These are phyloP conservation scores for Gastrophryne carolinensis DNA, from an alignment of 2,797 vertebrate species.

Conservation along the genomic window DNA sequence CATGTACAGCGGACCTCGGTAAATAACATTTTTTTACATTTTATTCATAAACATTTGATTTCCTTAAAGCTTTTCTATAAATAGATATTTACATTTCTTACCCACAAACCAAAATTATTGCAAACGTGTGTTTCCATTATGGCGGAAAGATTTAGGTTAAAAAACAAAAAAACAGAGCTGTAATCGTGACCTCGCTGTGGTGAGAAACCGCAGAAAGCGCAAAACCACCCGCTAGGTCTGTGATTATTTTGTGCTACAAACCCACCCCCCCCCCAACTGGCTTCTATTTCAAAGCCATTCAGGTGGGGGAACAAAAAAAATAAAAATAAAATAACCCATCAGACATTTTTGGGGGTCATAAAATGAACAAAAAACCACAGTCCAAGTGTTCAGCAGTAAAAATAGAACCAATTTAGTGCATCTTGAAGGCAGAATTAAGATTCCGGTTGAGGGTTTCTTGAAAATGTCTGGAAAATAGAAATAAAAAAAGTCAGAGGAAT, in stretches of 20 bases:
- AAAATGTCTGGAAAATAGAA: constrained; percentile 56
- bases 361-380: neutral
- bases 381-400: constrained; percentile 4
- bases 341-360: neutral
- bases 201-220: neutral
- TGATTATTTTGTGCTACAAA: neutral
- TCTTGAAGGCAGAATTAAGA: constrained; percentile 52
- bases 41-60: neutral
- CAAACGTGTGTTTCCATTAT: neutral
- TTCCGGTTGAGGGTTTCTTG: constrained; percentile 60
- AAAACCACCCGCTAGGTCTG: neutral
- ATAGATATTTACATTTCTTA: constrained; percentile 41
- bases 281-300: neutral
- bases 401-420: constrained; percentile 13
- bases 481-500: neutral
- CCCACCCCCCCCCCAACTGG: neutral
- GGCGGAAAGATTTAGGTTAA: neutral
- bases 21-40: constrained; percentile 13
- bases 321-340: neutral
- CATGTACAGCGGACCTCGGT: neutral
- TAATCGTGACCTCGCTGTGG: neutral
- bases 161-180: neutral
- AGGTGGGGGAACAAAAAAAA: no score
- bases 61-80: neutral
- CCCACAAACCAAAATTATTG: neutral